Base-by-base conservation (phyloP, 2,888 invertebrate species). In the Trissolcus brochymenae region DNA sequence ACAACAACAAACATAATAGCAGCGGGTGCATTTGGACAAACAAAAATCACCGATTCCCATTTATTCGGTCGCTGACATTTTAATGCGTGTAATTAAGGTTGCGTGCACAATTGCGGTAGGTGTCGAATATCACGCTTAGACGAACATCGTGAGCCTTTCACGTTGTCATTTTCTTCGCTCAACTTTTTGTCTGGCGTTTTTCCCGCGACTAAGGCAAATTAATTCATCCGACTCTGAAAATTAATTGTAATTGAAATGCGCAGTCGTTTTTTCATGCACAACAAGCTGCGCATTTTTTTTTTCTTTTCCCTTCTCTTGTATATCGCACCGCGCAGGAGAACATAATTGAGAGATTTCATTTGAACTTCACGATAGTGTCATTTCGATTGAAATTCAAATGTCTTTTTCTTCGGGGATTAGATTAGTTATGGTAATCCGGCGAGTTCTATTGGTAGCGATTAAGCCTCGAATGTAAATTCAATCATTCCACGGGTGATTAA, bases 371-470 rank as follows among this genome's bases (percentile, higher is more conserved):
- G 65, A 76, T 76, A 70, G 62, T 60, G 51, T 60, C 40, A 60
- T 35, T 54, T 29, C 40, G 65, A 76, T 76, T 76, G 75, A 76
- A 76, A 76, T 76, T 76, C 65, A 76, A 70, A 76, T 76, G 56
- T 56, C 64, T 65, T 61, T 68, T 61, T 61, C 55, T 41, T n/a
- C 62, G 9, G 49, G 51, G 50, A 70, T 70, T 65, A 64, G 65
- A 76, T 76, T 76, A 76, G 70, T 70, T 76, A 76, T 76, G 70
- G 51, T 76, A 76, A 76, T 76, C 65, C 43, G 25, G 62, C 55
- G 49, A 59, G 53, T 65, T 60, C 13, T 49, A 65, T 65, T 55
- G 55, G 21, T 56, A 51, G 51, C 50, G 65, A 76, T 70, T 70
- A 70, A 60, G 68, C 25, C 17, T 54, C 59, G 57, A 54, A 75